phyloP scores from a whole-genome alignment of 2,888 invertebrate genomes.

The Venusia cambrica region DNA sequence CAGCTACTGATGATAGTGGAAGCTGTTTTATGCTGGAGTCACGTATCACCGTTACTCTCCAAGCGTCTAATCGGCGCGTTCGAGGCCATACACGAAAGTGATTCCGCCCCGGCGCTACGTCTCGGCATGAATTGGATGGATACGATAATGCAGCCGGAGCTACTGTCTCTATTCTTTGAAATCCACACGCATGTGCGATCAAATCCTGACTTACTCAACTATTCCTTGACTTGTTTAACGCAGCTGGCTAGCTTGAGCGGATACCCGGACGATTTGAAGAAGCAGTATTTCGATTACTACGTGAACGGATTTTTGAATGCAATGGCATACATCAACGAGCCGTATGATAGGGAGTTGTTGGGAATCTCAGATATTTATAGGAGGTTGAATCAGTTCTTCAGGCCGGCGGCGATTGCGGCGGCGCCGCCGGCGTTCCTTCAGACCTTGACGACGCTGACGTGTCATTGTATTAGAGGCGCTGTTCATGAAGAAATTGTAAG shows the following conservation, averaged over 20 bases:
- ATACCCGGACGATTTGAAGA: conserved; percentile 57
- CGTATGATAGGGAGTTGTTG: conserved; percentile 65
- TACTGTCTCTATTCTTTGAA: conserved; percentile 90
- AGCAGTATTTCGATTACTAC: conserved; percentile 70
- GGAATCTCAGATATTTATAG: conserved; percentile 72
- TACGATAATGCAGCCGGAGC: conserved; percentile 86
- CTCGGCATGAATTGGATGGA: conserved; percentile 87
- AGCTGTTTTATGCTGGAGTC: conserved; percentile 90
- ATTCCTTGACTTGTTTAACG: conserved; percentile 90
- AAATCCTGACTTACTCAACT: conserved; percentile 87
- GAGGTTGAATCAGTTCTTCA: conserved; percentile 68
- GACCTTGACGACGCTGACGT: conserved; percentile 64
- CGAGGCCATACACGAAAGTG: conserved; percentile 85
- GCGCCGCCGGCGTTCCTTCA: conserved; percentile 68
- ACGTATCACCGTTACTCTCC: conserved; percentile 84
- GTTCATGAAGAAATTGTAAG: conserved; percentile 71
- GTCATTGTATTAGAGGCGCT: conserved; percentile 69
- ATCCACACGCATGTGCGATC: conserved; percentile 90
- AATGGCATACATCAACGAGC: conserved; percentile 63
- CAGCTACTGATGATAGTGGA: conserved; percentile 89
- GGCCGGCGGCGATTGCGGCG: conserved; percentile 61
- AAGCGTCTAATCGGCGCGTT: conserved; percentile 87
- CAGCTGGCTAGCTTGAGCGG: conserved; percentile 83
- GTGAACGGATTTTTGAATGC: conserved; percentile 69
- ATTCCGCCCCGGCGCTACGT: conserved; percentile 83